Conservation (phyloP, 2,113 vertebrate genomes). For the Sinocyclocheilus grahami region DNA sequence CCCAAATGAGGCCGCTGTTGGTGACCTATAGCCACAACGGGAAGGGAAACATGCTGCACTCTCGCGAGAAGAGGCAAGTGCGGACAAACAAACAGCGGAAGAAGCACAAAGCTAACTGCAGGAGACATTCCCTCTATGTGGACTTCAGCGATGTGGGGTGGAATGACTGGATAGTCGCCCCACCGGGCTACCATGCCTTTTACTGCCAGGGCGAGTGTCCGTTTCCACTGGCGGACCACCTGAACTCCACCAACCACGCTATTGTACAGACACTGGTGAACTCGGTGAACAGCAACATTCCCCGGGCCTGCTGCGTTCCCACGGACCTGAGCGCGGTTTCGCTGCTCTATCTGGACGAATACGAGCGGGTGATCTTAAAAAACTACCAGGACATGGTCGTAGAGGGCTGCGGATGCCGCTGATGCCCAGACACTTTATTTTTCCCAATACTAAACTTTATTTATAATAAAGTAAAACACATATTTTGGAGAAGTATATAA, state of each 20-base stretch:
- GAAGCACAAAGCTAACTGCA: slow-evolving; percentile 85
- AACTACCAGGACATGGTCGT: slow-evolving; percentile 94
- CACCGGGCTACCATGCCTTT: slow-evolving; percentile 87
- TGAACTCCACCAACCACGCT: slow-evolving; percentile 90
- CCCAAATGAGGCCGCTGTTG: slow-evolving; percentile 82
- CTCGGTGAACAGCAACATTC: slow-evolving; percentile 89
- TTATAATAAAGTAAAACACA: slow-evolving; percentile 86
- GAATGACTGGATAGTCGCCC: slow-evolving; percentile 93
- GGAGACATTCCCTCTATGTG: slow-evolving; percentile 86
- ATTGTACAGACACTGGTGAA: slow-evolving; percentile 92
- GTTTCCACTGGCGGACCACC: slow-evolving; percentile 86
- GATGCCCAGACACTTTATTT: slow-evolving; percentile 78
- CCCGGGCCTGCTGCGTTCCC: slow-evolving; percentile 89
- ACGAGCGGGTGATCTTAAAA: slow-evolving; percentile 89
- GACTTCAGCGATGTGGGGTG: slow-evolving; percentile 91
- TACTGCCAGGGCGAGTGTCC: slow-evolving; percentile 91
- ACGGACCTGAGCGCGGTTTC: slow-evolving; percentile 90
- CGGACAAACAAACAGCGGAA: slow-evolving; percentile 81
- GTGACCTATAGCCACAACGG: slow-evolving; percentile 88
- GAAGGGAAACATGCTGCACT: slow-evolving; percentile 85
- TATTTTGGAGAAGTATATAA: slow-evolving; percentile 84
- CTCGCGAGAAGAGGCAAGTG: slow-evolving; percentile 82
- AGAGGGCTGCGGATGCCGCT: slow-evolving; percentile 90
- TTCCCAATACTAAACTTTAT: slow-evolving; percentile 89
- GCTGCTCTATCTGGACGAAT: slow-evolving; percentile 89